These are phyloP conservation scores for Trigoniulus corallinus DNA, from an alignment of 1,140 invertebrate species.

Conservation along the genomic window DNA sequence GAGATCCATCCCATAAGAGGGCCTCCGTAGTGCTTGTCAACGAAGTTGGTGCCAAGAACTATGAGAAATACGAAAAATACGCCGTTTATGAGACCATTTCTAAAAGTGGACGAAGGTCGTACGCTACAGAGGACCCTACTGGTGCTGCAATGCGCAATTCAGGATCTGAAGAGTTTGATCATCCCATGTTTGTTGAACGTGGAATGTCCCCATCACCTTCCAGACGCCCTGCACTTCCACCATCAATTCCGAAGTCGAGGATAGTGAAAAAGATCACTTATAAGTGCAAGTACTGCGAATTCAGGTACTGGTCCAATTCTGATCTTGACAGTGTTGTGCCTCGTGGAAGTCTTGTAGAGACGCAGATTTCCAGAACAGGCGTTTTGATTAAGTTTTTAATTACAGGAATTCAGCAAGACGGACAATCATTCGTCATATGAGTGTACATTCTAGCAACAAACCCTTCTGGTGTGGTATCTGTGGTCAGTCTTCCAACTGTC, in stretches of 20 bases:
- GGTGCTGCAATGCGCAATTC: no score
- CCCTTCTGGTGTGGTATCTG: constrained; percentile 16
- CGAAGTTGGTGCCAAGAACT: constrained; percentile 74
- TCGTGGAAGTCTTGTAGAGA: no score
- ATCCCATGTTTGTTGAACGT: neutral
- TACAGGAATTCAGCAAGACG: constrained; percentile 14
- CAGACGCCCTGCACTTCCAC: neutral
- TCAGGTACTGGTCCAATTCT: constrained; percentile 36
- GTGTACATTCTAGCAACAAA: constrained; percentile 12
- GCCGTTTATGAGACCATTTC: neutral
- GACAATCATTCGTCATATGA: constrained; percentile 14
- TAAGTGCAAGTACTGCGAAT: constrained; percentile 71
- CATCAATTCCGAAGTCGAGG: constrained; percentile 5
- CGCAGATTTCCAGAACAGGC: no score
- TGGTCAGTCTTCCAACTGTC: constrained; percentile 17
- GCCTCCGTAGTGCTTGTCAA: constrained; percentile 74
- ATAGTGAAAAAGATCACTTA: constrained; percentile 31
- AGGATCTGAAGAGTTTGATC: neutral
- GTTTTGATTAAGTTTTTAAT: constrained; percentile 1
- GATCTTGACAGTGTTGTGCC: neutral
- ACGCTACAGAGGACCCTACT: no score
- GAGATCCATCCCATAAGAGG: constrained; percentile 52
- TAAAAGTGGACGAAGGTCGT: no score
- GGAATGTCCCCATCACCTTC: neutral
- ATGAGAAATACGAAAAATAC: constrained; percentile 70